Conservation (phyloP, 2,113 vertebrate species). For the Ivindomyrus marchei region DNA sequence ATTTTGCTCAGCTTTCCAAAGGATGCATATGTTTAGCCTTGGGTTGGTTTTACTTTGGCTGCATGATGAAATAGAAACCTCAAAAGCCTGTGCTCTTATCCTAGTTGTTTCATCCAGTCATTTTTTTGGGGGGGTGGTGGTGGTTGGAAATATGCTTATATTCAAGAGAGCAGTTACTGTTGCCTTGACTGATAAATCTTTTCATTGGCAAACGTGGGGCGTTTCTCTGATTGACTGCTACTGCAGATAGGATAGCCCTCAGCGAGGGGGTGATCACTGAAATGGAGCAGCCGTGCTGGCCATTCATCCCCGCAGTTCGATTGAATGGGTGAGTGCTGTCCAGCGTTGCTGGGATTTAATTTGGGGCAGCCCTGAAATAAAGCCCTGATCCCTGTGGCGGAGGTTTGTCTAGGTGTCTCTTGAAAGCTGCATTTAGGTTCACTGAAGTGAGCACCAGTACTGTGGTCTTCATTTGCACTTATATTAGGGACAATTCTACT, state of each 20-base stretch:
- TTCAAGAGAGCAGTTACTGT: neutral
- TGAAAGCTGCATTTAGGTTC: neutral
- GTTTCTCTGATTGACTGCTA: neutral
- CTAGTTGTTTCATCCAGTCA: neutral
- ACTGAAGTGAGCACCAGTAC: neutral
- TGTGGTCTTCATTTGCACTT: neutral
- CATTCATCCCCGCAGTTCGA: neutral
- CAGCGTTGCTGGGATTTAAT: conserved; percentile 5
- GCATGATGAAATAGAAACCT: neutral
- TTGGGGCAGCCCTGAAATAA: neutral
- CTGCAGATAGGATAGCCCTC: neutral
- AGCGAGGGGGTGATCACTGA: neutral
- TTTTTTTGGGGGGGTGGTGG: neutral
- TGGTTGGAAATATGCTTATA: no score
- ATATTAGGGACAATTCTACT: neutral
- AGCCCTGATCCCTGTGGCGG: neutral
- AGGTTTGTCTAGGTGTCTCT: neutral
- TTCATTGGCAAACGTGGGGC: neutral
- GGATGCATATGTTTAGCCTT: neutral
- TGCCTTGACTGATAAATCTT: neutral
- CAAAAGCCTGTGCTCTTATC: neutral
- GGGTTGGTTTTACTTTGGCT: neutral
- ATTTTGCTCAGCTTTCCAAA: neutral
- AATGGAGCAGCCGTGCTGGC: neutral
- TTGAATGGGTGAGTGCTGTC: neutral